phyloP scores from a whole-genome alignment of 2,797 vertebrate genomes.

The Sebastes dallii region DNA sequence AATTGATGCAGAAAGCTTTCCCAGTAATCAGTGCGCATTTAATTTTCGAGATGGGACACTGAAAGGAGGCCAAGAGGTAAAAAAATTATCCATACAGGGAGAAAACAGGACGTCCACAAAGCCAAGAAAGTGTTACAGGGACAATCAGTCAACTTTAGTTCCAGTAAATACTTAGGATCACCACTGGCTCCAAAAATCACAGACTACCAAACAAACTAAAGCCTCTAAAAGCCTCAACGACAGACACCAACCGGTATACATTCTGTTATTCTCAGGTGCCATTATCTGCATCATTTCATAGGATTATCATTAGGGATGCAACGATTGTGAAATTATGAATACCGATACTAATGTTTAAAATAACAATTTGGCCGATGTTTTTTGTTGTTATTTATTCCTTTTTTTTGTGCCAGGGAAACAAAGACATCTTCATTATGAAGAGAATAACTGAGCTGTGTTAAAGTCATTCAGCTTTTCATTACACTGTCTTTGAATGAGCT shows the following conservation, averaged over 20 bases:
- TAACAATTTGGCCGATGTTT: no score
- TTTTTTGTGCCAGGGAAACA: no score
- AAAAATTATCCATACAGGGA: fast-evolving
- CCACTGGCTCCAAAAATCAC: background rate
- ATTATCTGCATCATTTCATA: background rate
- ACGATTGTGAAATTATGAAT: no score
- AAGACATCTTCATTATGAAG: no score
- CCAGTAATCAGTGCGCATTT: background rate
- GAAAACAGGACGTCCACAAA: background rate
- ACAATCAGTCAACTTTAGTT: background rate
- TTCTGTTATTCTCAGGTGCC: background rate
- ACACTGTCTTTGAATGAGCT: no score
- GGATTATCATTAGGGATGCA: background rate
- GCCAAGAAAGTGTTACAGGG: background rate
- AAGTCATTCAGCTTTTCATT: no score
- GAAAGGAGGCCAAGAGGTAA: background rate
- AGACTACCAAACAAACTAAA: background rate
- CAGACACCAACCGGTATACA: background rate
- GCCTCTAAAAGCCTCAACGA: background rate
- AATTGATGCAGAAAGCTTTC: slow-evolving; percentile 1
- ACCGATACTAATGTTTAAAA: no score
- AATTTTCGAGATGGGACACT: background rate
- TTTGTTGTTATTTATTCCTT: no score
- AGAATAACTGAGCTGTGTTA: no score
- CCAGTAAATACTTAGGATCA: background rate